Conservation (phyloP, 2,888 invertebrate genomes). For the Lasioglossum lativentre region DNA sequence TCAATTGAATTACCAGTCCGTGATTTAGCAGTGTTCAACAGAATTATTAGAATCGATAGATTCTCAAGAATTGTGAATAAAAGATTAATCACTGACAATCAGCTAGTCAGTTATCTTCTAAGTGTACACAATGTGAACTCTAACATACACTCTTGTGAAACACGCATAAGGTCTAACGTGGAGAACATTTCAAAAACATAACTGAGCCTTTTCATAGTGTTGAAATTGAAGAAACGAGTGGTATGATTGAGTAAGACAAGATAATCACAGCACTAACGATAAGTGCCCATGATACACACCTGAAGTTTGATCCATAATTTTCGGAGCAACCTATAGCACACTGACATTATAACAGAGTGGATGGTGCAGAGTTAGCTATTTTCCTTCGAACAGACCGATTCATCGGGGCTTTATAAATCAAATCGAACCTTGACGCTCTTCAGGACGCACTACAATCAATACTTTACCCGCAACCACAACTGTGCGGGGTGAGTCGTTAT, state of each 20-base stretch:
- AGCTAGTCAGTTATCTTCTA: not conserved
- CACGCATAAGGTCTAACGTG: not conserved
- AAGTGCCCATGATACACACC: not conserved
- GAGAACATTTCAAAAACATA: not conserved
- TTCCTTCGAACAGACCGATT: not conserved
- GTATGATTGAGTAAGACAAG: constrained; percentile 8
- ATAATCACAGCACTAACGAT: not conserved
- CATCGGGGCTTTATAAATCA: not conserved
- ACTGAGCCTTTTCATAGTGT: not conserved
- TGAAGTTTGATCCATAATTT: constrained; percentile 3
- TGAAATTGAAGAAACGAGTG: constrained; percentile 3
- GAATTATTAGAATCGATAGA: not conserved
- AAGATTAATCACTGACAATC: not conserved
- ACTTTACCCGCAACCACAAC: not conserved
- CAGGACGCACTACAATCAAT: not conserved
- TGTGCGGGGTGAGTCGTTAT: not conserved
- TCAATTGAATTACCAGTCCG: no score
- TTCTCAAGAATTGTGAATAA: not conserved
- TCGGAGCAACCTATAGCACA: not conserved
- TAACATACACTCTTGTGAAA: not conserved
- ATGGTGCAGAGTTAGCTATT: not conserved
- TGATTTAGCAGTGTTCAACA: not conserved
- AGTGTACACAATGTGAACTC: not conserved
- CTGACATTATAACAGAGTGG: not conserved
- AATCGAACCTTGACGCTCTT: not conserved